phyloP scores from a whole-genome alignment of 2,888 invertebrate species.

The Noctua pronuba region DNA sequence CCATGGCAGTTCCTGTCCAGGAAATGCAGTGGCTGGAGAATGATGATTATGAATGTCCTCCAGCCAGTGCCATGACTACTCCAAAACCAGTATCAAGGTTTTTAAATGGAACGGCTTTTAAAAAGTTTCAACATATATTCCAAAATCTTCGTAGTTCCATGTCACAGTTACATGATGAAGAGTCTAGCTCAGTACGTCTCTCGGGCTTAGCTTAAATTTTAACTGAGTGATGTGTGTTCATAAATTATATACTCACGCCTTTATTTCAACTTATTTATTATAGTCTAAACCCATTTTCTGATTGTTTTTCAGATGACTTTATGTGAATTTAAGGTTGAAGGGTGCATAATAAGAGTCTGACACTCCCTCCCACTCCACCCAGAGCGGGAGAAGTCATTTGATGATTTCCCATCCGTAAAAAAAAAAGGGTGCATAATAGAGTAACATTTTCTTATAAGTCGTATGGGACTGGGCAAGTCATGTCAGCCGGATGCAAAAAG shows the following conservation, averaged over 20 bases:
- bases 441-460: not conserved
- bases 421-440: not conserved
- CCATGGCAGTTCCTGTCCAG: too few relatives aligned
- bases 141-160: slow-evolving; percentile 21
- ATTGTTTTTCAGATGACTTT: not conserved
- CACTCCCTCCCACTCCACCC: too few relatives aligned
- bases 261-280: slow-evolving; percentile 30
- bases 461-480: not conserved
- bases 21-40: too few relatives aligned
- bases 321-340: not conserved
- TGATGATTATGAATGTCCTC: too few relatives aligned
- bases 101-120: not conserved
- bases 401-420: too few relatives aligned
- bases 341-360: too few relatives aligned
- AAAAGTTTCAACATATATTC: not conserved
- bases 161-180: slow-evolving; percentile 37
- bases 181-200: slow-evolving; percentile 39
- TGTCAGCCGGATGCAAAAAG: too few relatives aligned
- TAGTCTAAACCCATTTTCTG: slow-evolving; percentile 16
- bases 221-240: slow-evolving; percentile 35
- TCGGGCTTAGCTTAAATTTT: slow-evolving; percentile 52
- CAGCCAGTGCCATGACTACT: not conserved
- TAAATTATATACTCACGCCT: slow-evolving; percentile 35
- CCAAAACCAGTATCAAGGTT: not conserved
- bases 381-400: too few relatives aligned